Base-by-base conservation (phyloP, 2,888 invertebrate genomes). In the Agonopterix alstromeriana region DNA sequence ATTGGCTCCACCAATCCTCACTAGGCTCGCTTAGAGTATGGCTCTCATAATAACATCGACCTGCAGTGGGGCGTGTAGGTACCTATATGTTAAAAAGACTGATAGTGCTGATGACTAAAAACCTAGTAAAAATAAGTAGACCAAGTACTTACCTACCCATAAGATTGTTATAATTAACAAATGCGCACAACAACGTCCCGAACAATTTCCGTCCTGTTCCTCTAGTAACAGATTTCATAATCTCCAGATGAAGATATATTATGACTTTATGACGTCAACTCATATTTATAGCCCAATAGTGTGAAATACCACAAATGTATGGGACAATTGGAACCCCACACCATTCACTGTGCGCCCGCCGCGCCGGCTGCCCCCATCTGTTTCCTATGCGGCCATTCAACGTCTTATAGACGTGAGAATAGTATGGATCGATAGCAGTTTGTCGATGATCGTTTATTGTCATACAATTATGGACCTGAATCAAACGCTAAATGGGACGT, bases 261-360 rank as follows among this genome's bases (percentile, higher is more conserved):
- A 56, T 27, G 27, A 27, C 27, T 44, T 57, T 57, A 56, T 27
- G 27, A 27, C 27, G 52, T 58, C 60, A 53, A 57, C 54, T 57
- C 49, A 52, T 65, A 66, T 71, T 69, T 61, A 60, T 71, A 61
- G 53, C 48, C 41, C 50, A 12, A 63, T 55, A 55, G 73, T 71
- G 73, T 75, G 77, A 78, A 77, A 72, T 72, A 67, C 70, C 65
- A 74, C 67, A 65, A 68, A 63, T 64, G 69, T 61, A 71, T 73
- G 75, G 70, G 72, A 81, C 75, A 71, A 71, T 71, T 61, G 63
- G 61, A 70, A 69, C 75, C 77, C 78, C 75, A 68, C 67, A 41
- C 51, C 38, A 46, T 43, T 41, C 46, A 46, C 58, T 59, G 60
- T 61, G 61, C 58, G 27, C 27, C 27, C 27, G 27, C 5, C 27